These are phyloP conservation scores for Anseranas semipalmata DNA, from an alignment of 2,113 vertebrate species.

Conservation along the genomic window DNA sequence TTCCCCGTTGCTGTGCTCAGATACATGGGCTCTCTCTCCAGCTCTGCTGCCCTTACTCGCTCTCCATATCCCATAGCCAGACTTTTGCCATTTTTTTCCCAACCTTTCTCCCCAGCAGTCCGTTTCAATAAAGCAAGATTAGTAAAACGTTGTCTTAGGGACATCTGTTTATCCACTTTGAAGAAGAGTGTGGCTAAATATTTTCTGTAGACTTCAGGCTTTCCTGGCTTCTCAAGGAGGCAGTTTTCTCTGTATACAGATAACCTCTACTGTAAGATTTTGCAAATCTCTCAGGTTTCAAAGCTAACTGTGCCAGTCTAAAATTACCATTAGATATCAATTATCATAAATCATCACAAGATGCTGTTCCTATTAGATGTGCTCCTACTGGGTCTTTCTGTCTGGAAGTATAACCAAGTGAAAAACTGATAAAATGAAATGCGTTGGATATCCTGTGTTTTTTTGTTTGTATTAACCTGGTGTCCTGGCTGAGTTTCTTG, in stretches of 20 bases:
- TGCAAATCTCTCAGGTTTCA: constrained; percentile 20
- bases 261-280: neutral
- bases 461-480: neutral
- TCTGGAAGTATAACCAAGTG: constrained; percentile 11
- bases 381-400: constrained; percentile 54
- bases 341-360: constrained; percentile 65
- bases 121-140: neutral
- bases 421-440: constrained; percentile 1
- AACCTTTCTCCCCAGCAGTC: neutral
- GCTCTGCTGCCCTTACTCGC: neutral
- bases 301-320: constrained; percentile 34
- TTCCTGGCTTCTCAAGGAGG: neutral
- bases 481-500: neutral
- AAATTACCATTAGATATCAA: constrained; percentile 64
- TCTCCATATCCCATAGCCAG: neutral
- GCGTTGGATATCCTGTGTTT: neutral
- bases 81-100: accelerated
- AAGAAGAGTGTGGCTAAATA: neutral
- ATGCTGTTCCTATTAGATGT: constrained; percentile 63
- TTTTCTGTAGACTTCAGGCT: neutral
- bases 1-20: neutral
- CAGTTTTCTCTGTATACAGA: neutral
- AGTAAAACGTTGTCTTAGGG: neutral
- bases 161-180: neutral
- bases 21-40: neutral